These are phyloP conservation scores for Sakesphorus luctuosus DNA, from an alignment of 2,113 vertebrate species.

Conservation along the genomic window DNA sequence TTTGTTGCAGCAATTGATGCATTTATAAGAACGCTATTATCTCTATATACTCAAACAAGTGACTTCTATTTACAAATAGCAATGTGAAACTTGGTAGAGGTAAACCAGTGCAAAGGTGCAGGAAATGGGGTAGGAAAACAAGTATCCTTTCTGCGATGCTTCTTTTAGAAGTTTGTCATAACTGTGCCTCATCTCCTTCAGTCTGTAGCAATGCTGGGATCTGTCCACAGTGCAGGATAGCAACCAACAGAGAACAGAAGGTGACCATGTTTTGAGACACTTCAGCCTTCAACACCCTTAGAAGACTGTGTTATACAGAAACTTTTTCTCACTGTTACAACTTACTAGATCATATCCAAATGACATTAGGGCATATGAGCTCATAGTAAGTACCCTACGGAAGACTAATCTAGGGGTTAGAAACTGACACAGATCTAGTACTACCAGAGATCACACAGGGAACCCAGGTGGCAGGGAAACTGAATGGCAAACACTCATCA, in stretches of 20 bases:
- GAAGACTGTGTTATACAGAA: neutral
- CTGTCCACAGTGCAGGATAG: neutral
- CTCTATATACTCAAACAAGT: neutral
- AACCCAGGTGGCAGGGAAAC: neutral
- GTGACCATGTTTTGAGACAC: neutral
- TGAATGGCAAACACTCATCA: neutral
- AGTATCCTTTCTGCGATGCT: neutral
- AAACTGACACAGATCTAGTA: neutral
- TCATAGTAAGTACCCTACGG: neutral
- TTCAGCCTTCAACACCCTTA: neutral
- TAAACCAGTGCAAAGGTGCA: neutral
- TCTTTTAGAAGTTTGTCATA: neutral
- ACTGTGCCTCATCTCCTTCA: neutral
- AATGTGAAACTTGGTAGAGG: neutral
- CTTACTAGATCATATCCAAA: neutral
- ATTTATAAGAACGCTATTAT: neutral
- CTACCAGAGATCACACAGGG: neutral
- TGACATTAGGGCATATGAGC: neutral
- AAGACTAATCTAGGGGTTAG: neutral
- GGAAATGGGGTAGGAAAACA: neutral
- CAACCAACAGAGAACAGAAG: neutral
- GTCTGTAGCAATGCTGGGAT: fast-evolving
- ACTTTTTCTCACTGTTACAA: neutral
- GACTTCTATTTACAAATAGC: neutral
- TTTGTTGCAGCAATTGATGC: neutral